Evolutionary conservation across 2,797 vertebrate genomes (phyloP), one percentile per base, ranked within the genome.

Genomic region (Tragelaphus eurycerus): DNA sequence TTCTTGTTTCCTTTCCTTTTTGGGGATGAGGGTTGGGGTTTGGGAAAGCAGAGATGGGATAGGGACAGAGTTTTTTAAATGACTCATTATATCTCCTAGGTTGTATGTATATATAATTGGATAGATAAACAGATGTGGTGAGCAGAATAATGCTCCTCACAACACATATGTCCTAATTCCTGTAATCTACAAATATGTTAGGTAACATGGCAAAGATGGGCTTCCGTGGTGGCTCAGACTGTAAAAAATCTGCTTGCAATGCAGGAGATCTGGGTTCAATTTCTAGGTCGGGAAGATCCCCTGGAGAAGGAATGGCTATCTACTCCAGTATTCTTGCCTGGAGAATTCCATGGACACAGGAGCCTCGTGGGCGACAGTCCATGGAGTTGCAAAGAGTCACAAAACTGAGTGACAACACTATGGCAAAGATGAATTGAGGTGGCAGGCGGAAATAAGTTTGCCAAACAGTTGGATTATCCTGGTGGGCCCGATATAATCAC

Each of bases 361-460:
- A 74, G 23, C 71, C 71, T 74, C 3, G 23, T 27, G 71, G 23
- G 38, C 23, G 0, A 43, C 2, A 23, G 67, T 67, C 34, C 34
- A 23, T 38, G 67, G 67, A 38, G 34, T 34, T 38, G 34, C 67
- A 38, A 71, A 71, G 64, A 71, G 64, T 71, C 17, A 71, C 38
- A 74, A 0, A 1, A 15, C 71, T 74, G 6, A 46, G 38, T 0
- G 0, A 74, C 38, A 74, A 74, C 38, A 46, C 12, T 25, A 19
- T 29, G 34, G 23, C 38, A 89, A 88, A 34, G 16, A 34, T 6
- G 38, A 57, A 83, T 74, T 31, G 90, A 90, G 12, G 23, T 59
- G 85, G 64, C 86, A 67, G 48, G 31, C 29, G 3, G 48, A 96
- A 90, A 64, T 59, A 88, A 83, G 31, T 27, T 55, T 93, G 59